Conservation (phyloP, 2,797 vertebrate genomes). For the Squalus acanthias region DNA sequence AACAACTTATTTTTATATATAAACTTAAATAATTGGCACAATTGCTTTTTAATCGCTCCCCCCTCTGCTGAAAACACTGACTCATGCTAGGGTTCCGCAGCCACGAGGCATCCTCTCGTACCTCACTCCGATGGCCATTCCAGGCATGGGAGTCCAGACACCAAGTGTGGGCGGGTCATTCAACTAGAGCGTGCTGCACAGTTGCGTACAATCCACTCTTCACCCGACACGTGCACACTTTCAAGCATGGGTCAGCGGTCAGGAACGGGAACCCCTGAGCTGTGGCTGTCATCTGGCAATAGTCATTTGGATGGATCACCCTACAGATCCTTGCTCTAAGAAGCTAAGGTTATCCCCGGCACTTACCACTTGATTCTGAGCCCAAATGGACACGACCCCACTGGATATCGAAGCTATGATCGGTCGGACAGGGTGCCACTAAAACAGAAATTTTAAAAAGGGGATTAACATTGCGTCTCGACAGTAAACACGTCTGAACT, state of each 20-base stretch:
- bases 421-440: conserved; percentile 96
- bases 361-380: conserved; percentile 96
- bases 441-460: conserved; percentile 40
- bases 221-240: neutral
- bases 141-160: neutral
- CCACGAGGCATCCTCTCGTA: neutral
- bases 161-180: neutral
- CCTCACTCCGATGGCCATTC: neutral
- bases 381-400: conserved; percentile 96
- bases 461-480: neutral
- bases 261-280: neutral
- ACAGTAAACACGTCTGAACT: neutral
- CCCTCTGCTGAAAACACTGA: neutral
- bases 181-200: neutral
- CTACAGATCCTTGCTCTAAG: neutral
- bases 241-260: neutral
- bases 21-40: neutral
- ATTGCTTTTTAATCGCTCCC: neutral
- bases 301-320: no score
- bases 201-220: neutral
- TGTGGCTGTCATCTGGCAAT: neutral
- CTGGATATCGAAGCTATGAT: conserved; percentile 97
- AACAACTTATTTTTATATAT: neutral
- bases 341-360: neutral
- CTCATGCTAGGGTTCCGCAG: neutral